Base-by-base conservation (phyloP, 2,888 invertebrate species). In the Meandrusa payeni region DNA sequence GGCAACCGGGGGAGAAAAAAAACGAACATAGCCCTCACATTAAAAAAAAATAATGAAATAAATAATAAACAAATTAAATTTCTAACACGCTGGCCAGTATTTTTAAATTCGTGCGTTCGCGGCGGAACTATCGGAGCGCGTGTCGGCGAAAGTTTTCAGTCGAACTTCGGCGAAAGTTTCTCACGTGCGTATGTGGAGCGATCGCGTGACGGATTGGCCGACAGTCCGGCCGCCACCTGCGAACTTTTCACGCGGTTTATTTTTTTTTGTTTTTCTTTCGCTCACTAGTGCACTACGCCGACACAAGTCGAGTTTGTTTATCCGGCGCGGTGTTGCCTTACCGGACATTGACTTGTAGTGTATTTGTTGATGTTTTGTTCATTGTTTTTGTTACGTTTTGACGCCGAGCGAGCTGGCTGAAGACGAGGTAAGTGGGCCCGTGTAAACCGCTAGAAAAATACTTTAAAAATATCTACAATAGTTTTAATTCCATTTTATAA, bases 301-400 rank as follows among this genome's bases (percentile, higher is more conserved):
- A 64, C 57, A 61, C 54, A 52, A 50, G 55, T 64, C 64, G 48
- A 52, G 65, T 64, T 68, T 68, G 65, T 74, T 71, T 65, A 61
- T 67, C 66, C 44, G 37, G 20, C 53, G 55, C 52, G 57, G 58
- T 56, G 60, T 64, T 67, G 61, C 60, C 63, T 63, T 64, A 55
- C 66, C 69, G 80, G 72, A 79, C 78, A 69, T 71, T 75, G 69
- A 69, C 76, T 75, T 57, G 54, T 52, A 61, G 79, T 80, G 80
- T 77, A 73, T 78, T 71, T 82, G 77, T 79, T 80, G 61, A 69
- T 69, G 69, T 76, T 76, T 76, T 75, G 70, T 78, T 76, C 63
- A 68, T 70, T 75, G 72, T 73, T 74, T 75, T 71, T 64, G 71
- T 76, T 76, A 62, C 65, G 53, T 62, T 64, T 59, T 55, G 54